A percentile compares a stretch with the other conserved stretches of the same genome.
These are phyloP conservation scores for Nothocercus julius DNA, from an alignment of 2,113 vertebrate species.

Conservation along the genomic window DNA sequence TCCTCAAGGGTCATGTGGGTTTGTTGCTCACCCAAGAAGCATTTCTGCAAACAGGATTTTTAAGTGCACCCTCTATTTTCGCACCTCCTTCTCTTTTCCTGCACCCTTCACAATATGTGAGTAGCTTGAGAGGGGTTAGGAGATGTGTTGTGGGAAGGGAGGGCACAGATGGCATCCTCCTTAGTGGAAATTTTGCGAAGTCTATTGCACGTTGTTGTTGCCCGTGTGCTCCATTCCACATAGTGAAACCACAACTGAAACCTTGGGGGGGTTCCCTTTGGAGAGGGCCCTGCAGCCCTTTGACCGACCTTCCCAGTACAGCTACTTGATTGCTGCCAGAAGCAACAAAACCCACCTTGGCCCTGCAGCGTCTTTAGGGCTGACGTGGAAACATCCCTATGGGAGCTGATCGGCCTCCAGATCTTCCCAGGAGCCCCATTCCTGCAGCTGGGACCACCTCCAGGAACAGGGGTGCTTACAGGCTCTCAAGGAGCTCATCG, in stretches of 20 bases:
- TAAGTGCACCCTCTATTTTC: too few relatives aligned
- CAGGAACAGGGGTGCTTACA: background rate
- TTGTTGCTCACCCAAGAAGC: background rate
- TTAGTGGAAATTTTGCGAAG: background rate
- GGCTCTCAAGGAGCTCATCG: background rate
- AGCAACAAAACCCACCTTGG: background rate
- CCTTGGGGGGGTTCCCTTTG: background rate
- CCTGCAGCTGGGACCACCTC: background rate
- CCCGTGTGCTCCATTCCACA: slow-evolving; percentile 31
- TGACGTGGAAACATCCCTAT: too few relatives aligned
- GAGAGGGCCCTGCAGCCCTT: background rate
- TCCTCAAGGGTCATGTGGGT: accelerated
- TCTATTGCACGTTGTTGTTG: background rate
- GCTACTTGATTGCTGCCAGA: background rate
- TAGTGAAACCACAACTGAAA: background rate
- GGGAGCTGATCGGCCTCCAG: background rate
- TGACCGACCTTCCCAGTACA: background rate
- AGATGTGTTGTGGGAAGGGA: background rate
- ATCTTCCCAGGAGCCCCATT: background rate
- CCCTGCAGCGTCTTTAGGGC: background rate
- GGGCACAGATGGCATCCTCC: slow-evolving; percentile 45
- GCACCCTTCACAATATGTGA: accelerated
- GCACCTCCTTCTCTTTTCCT: background rate
- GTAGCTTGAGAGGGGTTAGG: background rate
- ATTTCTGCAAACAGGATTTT: background rate